Evolutionary conservation across 2,888 invertebrate species (phyloP), one percentile per base, ranked within the genome.

Genomic region (Dicyrtomina minuta): DNA sequence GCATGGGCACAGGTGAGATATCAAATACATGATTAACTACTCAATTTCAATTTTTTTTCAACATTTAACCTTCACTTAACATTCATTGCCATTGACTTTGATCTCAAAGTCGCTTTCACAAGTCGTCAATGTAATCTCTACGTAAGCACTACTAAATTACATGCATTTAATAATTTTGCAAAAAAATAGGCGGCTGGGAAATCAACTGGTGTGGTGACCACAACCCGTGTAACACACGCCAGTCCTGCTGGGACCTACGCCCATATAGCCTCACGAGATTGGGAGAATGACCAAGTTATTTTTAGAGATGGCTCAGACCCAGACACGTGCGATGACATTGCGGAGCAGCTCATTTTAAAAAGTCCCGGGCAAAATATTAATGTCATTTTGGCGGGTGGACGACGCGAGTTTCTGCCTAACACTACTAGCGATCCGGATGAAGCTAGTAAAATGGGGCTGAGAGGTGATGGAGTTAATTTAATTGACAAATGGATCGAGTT

Each of bases 301-400:
- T n/a, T n/a, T 77, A 33, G 68, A 74, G 0, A 79, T 24, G 84
- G 85, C 13, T 81, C 81, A 43, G 83, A 86, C 71, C 80, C 84
- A 0, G 79, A 82, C 13, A 83, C 83, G 1, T 90, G 91, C 80
- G 82, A 83, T 56, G 92, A 92, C 78, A 91, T 92, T 70, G 91
- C 90, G 0, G 84, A 85, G 61, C 92, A 92, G 79, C 83, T 92
- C 12, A 81, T 92, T 2, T 85, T 85, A 55, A 84, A 85, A 13
- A 84, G 86, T 22, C 88, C 90, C 59, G 91, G 91, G 0, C 83
- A 83, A 56, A 84, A 87, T 61, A 85, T 90, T 15, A 89, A 89
- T 82, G 91, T 90, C 0, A 87, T 92, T 53, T 83, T 92, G 80
- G 92, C 92, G 0, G 92, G 92, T 5, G 92, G 92, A 0, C 83